phyloP scores from a whole-genome alignment of 1,140 invertebrate genomes.

The Probaryconus sp. region DNA sequence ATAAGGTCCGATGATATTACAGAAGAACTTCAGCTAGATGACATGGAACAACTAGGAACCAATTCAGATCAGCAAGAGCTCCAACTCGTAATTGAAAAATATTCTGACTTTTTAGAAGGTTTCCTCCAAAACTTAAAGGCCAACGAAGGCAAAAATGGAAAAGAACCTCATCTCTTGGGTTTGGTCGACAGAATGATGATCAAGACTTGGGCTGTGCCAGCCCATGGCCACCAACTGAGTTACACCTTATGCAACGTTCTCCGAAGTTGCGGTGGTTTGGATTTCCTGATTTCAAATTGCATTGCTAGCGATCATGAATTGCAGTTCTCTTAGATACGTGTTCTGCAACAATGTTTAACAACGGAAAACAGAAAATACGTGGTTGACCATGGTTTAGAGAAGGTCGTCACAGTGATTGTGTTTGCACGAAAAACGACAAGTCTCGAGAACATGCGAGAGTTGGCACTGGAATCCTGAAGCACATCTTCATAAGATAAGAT shows the following conservation, averaged over 20 bases:
- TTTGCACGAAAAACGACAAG: slow-evolving; percentile 87
- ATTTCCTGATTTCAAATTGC: slow-evolving; percentile 92
- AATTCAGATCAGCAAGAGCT: slow-evolving; percentile 87
- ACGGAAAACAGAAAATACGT: slow-evolving; percentile 97
- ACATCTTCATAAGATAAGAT: slow-evolving; percentile 94
- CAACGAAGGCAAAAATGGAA: slow-evolving; percentile 78
- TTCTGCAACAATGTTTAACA: slow-evolving; percentile 96
- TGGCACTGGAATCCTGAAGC: slow-evolving; percentile 96
- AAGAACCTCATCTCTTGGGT: slow-evolving; percentile 82
- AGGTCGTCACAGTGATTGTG: slow-evolving; percentile 91
- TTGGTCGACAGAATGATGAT: slow-evolving; percentile 89
- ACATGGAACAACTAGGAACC: slow-evolving; percentile 86
- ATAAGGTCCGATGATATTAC: slow-evolving; percentile 82
- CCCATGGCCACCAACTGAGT: slow-evolving; percentile 91
- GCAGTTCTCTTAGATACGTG: slow-evolving; percentile 89
- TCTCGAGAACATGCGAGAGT: slow-evolving; percentile 92
- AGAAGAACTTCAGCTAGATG: slow-evolving; percentile 84
- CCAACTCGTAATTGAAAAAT: slow-evolving; percentile 88
- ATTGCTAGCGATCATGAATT: slow-evolving; percentile 84
- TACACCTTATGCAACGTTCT: slow-evolving; percentile 93
- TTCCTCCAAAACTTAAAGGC: slow-evolving; percentile 81
- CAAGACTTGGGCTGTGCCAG: slow-evolving; percentile 95
- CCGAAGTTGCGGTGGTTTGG: slow-evolving; percentile 91
- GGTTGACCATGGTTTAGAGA: slow-evolving; percentile 94
- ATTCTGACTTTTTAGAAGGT: slow-evolving; percentile 84